phyloP scores from a whole-genome alignment of 2,888 invertebrate genomes.

The Nomada fabriciana region DNA sequence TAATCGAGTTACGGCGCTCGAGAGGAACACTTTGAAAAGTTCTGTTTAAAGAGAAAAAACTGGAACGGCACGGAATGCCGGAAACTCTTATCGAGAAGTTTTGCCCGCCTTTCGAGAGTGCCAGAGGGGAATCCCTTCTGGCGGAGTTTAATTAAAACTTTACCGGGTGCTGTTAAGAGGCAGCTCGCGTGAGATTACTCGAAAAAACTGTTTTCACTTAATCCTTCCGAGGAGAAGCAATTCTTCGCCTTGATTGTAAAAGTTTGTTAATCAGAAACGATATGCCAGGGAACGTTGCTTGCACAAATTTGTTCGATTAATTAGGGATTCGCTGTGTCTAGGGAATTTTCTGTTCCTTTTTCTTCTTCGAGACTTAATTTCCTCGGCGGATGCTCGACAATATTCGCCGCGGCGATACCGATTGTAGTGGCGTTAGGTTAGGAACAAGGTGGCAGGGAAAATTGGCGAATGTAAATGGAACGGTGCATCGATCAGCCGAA shows the following conservation, averaged over 20 bases:
- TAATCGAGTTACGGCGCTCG: neutral
- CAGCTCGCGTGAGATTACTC: slow-evolving; percentile 2
- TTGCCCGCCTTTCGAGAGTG: neutral
- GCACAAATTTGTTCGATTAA: too few relatives aligned
- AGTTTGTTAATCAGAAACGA: neutral
- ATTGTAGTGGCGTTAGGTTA: neutral
- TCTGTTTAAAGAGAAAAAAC: neutral
- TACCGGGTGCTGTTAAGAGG: neutral
- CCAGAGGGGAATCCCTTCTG: neutral
- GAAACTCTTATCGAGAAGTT: slow-evolving; percentile 10
- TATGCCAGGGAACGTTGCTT: neutral
- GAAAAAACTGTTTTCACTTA: neutral
- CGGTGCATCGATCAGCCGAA: slow-evolving; percentile 44
- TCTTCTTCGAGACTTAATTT: too few relatives aligned
- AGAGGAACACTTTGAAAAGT: neutral
- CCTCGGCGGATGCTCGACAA: neutral
- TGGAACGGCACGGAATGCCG: neutral
- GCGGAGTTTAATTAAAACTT: slow-evolving; percentile 24
- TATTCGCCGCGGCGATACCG: neutral
- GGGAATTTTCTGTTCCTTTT: too few relatives aligned
- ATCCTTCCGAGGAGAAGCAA: neutral
- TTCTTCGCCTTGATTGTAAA: neutral
- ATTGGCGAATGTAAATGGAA: slow-evolving; percentile 14
- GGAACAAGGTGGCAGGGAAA: neutral
- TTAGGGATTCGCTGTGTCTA: too few relatives aligned